phyloP scores from a whole-genome alignment of 37 sponge, comb jelly and placozoan genomes.

The Halichondria panicea region DNA sequence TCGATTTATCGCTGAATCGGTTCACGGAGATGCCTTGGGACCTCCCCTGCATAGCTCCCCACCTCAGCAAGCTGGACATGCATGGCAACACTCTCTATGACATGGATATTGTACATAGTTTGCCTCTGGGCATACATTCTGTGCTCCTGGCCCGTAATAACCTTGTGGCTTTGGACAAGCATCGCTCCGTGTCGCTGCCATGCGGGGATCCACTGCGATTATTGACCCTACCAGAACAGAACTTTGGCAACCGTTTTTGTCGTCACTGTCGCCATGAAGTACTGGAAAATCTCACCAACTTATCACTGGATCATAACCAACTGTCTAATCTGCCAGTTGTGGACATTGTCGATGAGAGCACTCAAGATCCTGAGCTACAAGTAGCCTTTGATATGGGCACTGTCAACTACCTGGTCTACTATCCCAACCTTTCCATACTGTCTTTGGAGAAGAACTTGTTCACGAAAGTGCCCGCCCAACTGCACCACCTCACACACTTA shows the following conservation, averaged over 20 bases:
- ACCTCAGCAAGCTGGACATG: slow-evolving; percentile 58
- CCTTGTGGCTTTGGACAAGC: background rate
- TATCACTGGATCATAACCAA: slow-evolving; percentile 47
- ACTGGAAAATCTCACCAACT: slow-evolving; percentile 48
- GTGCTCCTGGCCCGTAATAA: slow-evolving; percentile 29
- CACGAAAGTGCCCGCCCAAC: slow-evolving; percentile 20
- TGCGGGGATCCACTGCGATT: slow-evolving; percentile 47
- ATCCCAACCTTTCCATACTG: slow-evolving; percentile 59
- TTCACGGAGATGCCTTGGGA: slow-evolving; percentile 64
- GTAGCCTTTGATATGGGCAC: background rate
- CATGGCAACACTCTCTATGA: slow-evolving; percentile 21
- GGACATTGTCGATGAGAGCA: background rate
- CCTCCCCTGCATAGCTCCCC: slow-evolving; percentile 72
- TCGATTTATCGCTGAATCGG: slow-evolving; percentile 68
- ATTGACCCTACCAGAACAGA: background rate
- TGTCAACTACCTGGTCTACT: slow-evolving; percentile 8
- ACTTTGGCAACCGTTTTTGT: slow-evolving; percentile 4
- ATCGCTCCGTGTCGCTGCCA: slow-evolving; percentile 6
- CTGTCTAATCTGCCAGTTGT: slow-evolving; percentile 24
- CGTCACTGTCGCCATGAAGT: slow-evolving; percentile 31
- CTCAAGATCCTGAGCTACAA: background rate
- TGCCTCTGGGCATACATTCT: slow-evolving; percentile 27
- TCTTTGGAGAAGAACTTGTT: slow-evolving; percentile 41
- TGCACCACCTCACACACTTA: slow-evolving; percentile 46
- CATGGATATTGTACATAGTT: slow-evolving; percentile 43